These are phyloP conservation scores for Epizoanthus scotinus DNA, from an alignment of 92 coral and sea anemone species.

Conservation along the genomic window DNA sequence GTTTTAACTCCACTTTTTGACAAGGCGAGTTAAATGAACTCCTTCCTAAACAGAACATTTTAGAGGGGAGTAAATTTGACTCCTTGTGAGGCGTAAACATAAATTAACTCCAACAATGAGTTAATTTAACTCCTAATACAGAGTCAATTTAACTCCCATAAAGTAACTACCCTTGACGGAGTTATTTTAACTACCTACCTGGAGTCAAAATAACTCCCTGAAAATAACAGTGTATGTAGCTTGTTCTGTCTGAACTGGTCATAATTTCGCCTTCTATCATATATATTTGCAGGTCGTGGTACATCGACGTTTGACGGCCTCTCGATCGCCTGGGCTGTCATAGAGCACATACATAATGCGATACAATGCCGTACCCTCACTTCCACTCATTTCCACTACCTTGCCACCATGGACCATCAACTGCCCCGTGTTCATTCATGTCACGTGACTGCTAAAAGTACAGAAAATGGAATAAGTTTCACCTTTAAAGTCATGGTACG, in stretches of 20 bases:
- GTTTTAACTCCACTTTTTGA: no score
- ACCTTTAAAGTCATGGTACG: conserved; percentile 77
- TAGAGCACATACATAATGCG: conserved; percentile 69
- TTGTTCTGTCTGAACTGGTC: background rate
- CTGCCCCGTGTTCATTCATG: conserved; percentile 72
- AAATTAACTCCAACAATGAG: no score
- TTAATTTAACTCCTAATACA: no score
- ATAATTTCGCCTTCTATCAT: background rate
- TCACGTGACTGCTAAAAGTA: conserved; percentile 77
- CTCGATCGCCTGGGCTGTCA: conserved; percentile 85
- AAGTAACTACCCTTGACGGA: no score
- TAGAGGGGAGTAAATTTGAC: no score
- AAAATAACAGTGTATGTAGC: no score
- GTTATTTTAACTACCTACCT: no score
- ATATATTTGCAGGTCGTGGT: conserved; percentile 66
- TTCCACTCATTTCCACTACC: conserved; percentile 76
- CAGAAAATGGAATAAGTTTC: conserved; percentile 66
- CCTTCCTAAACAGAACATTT: no score
- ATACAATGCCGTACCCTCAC: conserved; percentile 77
- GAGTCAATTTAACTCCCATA: no score
- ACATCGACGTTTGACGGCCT: conserved; percentile 85
- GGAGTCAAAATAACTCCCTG: no score
- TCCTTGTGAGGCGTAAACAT: no score
- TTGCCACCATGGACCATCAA: conserved; percentile 59
- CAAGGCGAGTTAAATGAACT: no score